A percentile compares a stretch with the other conserved stretches of the same genome.
These are phyloP conservation scores for Folsomia candida DNA, from an alignment of 2,888 invertebrate genomes.

Conservation along the genomic window DNA sequence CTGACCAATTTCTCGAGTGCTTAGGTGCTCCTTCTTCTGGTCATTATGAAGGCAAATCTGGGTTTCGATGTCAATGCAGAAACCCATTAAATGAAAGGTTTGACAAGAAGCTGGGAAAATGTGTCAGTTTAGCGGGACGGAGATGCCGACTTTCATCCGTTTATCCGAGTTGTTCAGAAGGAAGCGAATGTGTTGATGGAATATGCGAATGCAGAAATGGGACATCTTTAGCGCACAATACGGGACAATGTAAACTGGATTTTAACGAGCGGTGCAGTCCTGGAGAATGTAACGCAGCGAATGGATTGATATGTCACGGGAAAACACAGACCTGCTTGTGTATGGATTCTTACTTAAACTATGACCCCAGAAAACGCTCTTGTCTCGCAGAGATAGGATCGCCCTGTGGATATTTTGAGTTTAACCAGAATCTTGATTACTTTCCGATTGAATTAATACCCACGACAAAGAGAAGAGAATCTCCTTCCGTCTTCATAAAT, in stretches of 20 bases:
- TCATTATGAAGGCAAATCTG: too few species aligned
- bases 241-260: conserved; percentile 28
- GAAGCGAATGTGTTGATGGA: conserved; percentile 22
- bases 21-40: conserved; percentile 32
- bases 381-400: conserved; percentile 25
- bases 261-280: conserved; percentile 29
- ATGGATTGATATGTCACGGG: conserved; percentile 33
- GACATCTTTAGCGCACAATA: conserved; percentile 22
- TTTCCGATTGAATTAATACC: neutral
- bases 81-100: conserved; percentile 39
- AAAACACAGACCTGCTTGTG: conserved; percentile 36
- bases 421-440: neutral
- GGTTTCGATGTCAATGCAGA: conserved; percentile 35
- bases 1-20: conserved; percentile 36
- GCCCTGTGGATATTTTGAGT: conserved; percentile 30
- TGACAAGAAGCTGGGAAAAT: conserved; percentile 18
- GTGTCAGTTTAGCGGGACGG: conserved; percentile 27
- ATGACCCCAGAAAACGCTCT: conserved; percentile 22
- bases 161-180: conserved; percentile 31
- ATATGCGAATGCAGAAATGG: conserved; percentile 28
- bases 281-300: conserved; percentile 30
- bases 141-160: conserved; percentile 25
- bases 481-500: conserved; percentile 17
- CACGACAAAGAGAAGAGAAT: neutral
- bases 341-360: conserved; percentile 33